A percentile compares a stretch with the other conserved stretches of the same genome.
Conservation (phyloP, 2,888 invertebrate species). For the Norana najaformis region DNA sequence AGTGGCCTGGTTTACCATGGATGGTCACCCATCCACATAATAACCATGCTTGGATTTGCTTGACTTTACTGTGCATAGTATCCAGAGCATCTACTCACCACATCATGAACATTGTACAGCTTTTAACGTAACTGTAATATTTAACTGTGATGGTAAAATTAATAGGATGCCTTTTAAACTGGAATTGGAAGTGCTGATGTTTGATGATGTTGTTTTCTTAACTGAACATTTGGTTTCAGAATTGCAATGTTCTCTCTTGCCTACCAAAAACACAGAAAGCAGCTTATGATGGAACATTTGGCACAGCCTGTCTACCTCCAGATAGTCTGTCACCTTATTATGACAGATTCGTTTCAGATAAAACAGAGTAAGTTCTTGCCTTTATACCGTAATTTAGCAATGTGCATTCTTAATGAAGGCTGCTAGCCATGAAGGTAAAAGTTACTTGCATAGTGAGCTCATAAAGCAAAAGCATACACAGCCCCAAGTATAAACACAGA, state of each 20-base stretch:
- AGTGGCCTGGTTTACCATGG: no score
- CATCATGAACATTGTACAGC: not conserved
- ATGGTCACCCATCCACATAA: no score
- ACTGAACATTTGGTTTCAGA: not conserved
- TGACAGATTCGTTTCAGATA: not conserved
- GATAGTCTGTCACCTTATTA: slow-evolving; percentile 14
- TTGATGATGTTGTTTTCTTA: not conserved
- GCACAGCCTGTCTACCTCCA: not conserved
- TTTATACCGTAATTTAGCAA: not conserved
- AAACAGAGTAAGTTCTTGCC: slow-evolving; percentile 2
- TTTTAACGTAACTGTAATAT: not conserved
- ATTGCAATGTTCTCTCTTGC: slow-evolving; percentile 18
- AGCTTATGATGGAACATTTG: slow-evolving; percentile 19
- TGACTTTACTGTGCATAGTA: not conserved
- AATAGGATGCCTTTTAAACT: not conserved
- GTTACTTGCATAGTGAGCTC: no score
- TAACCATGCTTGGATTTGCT: no score
- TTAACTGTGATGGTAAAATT: not conserved
- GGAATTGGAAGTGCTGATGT: not conserved
- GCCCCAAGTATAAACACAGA: no score
- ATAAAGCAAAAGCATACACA: no score
- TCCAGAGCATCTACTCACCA: not conserved
- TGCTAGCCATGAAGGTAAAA: no score
- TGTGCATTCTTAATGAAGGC: no score
- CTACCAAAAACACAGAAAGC: not conserved